Evolutionary conservation across 2,797 vertebrate species (phyloP).

Genomic region (Thamnophis elegans): DNA sequence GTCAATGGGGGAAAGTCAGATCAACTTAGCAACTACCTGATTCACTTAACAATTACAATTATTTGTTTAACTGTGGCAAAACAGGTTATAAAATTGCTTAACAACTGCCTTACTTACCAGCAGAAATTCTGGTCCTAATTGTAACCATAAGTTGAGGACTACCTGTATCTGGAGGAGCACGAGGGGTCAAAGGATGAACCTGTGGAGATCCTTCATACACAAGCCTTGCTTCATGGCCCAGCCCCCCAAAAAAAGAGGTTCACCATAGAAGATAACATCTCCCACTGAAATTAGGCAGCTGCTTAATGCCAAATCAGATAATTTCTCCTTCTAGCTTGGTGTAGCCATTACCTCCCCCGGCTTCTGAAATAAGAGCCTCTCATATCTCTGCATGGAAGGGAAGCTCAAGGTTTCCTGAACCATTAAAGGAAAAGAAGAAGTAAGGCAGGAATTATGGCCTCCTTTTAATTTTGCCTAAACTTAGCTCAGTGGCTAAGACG

Average conservation of each 20-base stretch:
- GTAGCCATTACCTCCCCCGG: background rate
- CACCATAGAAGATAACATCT: background rate
- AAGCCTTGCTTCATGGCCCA: background rate
- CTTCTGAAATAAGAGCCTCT: background rate
- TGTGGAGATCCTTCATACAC: background rate
- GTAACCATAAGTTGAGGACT: background rate
- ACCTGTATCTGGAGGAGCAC: background rate
- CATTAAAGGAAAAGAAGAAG: background rate
- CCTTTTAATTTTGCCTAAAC: background rate
- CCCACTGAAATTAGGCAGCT: background rate
- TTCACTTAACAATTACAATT: background rate
- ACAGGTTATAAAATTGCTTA: background rate
- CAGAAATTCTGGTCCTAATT: background rate
- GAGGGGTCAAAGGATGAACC: no score
- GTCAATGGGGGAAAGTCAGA: background rate
- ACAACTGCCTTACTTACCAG: background rate
- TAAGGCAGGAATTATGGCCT: background rate
- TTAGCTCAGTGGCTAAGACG: no score
- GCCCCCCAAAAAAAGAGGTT: background rate
- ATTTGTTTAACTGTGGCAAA: background rate
- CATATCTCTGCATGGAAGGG: background rate
- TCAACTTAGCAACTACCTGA: background rate
- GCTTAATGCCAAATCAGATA: background rate
- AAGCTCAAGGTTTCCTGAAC: background rate
- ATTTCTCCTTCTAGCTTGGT: background rate